Conservation (phyloP, 2,797 vertebrate species). For the Lagocephalus sceleratus region DNA sequence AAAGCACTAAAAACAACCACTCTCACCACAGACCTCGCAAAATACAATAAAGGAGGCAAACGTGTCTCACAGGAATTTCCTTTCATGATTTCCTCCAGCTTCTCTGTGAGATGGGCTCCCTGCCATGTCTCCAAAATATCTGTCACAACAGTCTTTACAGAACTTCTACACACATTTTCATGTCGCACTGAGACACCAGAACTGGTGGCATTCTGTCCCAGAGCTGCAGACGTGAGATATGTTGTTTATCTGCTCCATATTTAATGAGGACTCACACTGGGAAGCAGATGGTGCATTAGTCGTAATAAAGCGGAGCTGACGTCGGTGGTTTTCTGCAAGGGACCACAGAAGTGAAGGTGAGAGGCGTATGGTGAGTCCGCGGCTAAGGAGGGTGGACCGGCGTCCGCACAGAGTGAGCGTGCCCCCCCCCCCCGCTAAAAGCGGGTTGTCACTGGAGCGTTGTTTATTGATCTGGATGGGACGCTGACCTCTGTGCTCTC, state of each 20-base stretch:
- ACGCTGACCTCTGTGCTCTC: slow-evolving; percentile 63
- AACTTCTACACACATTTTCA: slow-evolving; percentile 10
- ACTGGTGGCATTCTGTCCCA: slow-evolving; percentile 30
- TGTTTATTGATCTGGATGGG: slow-evolving; percentile 61
- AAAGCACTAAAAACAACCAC: not conserved
- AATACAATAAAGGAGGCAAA: too few species aligned
- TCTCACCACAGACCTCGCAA: not conserved
- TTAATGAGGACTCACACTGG: slow-evolving; percentile 67
- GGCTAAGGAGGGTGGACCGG: slow-evolving; percentile 22
- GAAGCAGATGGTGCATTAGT: slow-evolving; percentile 74
- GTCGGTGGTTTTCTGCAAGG: slow-evolving; percentile 48
- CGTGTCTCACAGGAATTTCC: not conserved
- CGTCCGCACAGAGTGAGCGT: slow-evolving; percentile 25
- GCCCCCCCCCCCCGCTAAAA: slow-evolving; percentile 23
- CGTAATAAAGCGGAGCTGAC: slow-evolving; percentile 68
- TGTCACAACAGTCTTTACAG: slow-evolving; percentile 13
- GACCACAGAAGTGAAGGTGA: slow-evolving; percentile 30
- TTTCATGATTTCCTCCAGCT: not conserved
- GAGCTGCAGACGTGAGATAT: slow-evolving; percentile 46
- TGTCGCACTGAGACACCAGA: slow-evolving; percentile 9
- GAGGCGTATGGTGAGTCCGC: slow-evolving; percentile 14
- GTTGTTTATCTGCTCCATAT: slow-evolving; percentile 71
- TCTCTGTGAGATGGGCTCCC: not conserved
- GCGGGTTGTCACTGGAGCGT: slow-evolving; percentile 47
- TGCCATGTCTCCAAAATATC: slow-evolving; percentile 28